Percentiles rank a stretch among this genome's conserved stretches.
phyloP scores from a whole-genome alignment of 2,113 vertebrate genomes.

The Monopterus albus region DNA sequence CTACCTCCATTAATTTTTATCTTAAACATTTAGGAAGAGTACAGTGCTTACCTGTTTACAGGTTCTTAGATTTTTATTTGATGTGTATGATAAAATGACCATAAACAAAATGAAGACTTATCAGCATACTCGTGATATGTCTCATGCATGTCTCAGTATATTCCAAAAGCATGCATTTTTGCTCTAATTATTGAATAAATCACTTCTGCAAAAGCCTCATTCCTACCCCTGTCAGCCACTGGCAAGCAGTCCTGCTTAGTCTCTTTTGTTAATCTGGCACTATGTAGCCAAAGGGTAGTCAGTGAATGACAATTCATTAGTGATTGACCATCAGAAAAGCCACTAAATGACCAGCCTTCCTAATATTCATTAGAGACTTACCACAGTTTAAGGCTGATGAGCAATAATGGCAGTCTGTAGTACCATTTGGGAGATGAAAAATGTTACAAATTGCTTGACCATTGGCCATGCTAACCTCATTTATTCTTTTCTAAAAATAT shows the following conservation, averaged over 20 bases:
- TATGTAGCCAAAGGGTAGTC: background rate
- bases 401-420: background rate
- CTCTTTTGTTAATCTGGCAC: slow-evolving; percentile 1
- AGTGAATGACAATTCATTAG: slow-evolving; percentile 5
- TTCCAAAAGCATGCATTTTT: background rate
- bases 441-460: background rate
- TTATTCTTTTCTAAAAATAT: too few relatives aligned
- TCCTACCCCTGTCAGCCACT: background rate
- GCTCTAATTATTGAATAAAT: background rate
- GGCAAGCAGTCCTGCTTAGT: background rate
- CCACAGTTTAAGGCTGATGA: background rate
- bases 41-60: background rate
- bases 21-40: background rate
- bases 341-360: background rate
- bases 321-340: background rate
- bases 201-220: background rate
- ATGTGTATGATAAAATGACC: background rate
- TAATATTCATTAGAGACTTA: background rate
- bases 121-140: too few relatives aligned
- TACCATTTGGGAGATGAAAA: background rate
- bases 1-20: background rate
- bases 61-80: background rate
- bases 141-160: background rate
- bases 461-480: background rate
- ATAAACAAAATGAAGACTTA: background rate